Evolutionary conservation across 2,888 invertebrate species (phyloP).

Genomic region (Flabesymbios commensalis): DNA sequence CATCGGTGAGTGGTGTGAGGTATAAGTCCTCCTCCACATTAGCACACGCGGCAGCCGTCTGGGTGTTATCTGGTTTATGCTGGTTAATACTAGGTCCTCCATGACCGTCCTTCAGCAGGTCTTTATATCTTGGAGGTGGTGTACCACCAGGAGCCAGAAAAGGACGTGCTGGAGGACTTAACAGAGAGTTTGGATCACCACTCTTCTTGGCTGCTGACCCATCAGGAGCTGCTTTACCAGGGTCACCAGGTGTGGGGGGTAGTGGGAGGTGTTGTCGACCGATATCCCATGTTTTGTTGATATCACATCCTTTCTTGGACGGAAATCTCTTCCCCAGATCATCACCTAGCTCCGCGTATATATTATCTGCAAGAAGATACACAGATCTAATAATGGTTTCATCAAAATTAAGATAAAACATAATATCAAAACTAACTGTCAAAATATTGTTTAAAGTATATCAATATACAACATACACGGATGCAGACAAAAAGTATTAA

Average conservation of each 20-base stretch:
- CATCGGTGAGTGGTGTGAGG: too few relatives aligned
- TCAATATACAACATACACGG: too few relatives aligned
- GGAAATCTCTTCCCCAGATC: slow-evolving; percentile 2
- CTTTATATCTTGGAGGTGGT: slow-evolving; percentile 6
- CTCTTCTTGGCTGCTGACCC: not conserved
- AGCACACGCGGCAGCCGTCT: too few relatives aligned
- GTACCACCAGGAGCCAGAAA: too few relatives aligned
- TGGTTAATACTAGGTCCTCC: too few relatives aligned
- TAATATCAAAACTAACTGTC: not conserved
- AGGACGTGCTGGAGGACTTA: too few relatives aligned
- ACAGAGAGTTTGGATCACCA: not conserved
- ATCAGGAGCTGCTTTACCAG: not conserved
- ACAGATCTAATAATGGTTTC: not conserved
- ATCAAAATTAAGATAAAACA: not conserved
- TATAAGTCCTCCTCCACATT: too few relatives aligned
- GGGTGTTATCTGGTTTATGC: too few relatives aligned
- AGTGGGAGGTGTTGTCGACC: not conserved
- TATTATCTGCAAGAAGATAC: slow-evolving; percentile 6
- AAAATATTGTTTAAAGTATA: too few relatives aligned
- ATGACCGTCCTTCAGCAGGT: too few relatives aligned
- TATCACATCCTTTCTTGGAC: slow-evolving; percentile 6
- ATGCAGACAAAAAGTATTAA: too few relatives aligned
- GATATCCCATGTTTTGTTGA: slow-evolving; percentile 5
- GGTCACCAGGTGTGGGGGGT: slow-evolving; percentile 2
- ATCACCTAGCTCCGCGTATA: slow-evolving; percentile 7